Base-by-base conservation (phyloP, 2,797 vertebrate genomes). In the Darevskia nairensis region DNA sequence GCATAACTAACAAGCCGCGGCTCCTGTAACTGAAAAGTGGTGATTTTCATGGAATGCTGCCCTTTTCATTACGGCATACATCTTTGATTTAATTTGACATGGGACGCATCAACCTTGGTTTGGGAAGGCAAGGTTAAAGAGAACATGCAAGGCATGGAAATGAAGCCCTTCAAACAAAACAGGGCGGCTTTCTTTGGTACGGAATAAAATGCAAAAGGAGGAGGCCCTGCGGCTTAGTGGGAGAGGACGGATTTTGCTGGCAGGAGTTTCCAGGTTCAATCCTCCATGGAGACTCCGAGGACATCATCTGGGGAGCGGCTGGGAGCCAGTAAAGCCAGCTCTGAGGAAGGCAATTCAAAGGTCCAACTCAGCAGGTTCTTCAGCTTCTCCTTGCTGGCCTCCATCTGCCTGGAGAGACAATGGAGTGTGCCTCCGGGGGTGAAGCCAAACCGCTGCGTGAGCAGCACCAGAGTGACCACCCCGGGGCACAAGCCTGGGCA, bases 81-180 rank as follows among this genome's bases (percentile, higher is more conserved):
- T 95, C 96, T 96, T 93, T 69, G 78, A 86, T 90, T 96, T 95
- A 89, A 96, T 96, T 95, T 95, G 96, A 94, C 94, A 89, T 88
- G 93, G 95, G 96, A 95, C 86, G 0, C 92, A 91, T 91, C 96
- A 95, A 96, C 96, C 96, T 96, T 96, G 96, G 93, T 92, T 95
- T 93, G 86, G 82, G 86, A 93, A 96, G 92, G 91, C 91, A 96
- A 96, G 96, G 96, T 95, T 86, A 92, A 93, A 8, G 7, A 15
- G 82, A 94, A 86, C 86, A 91, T 89, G 90, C 90, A 88, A 92
- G 95, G 96, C 94, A 93, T 92, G 88, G 83, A 88, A 96, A 96
- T 84, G 80, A 96, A 92, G 39, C 91, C 90, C 89, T 93, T 91
- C 77, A 0, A 8, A 68, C 4, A 39, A 46, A 44, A 83, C 19